Evolutionary conservation across 2,113 vertebrate species (phyloP), one percentile per base, ranked within the genome.

Genomic region (Sciurus niger): DNA sequence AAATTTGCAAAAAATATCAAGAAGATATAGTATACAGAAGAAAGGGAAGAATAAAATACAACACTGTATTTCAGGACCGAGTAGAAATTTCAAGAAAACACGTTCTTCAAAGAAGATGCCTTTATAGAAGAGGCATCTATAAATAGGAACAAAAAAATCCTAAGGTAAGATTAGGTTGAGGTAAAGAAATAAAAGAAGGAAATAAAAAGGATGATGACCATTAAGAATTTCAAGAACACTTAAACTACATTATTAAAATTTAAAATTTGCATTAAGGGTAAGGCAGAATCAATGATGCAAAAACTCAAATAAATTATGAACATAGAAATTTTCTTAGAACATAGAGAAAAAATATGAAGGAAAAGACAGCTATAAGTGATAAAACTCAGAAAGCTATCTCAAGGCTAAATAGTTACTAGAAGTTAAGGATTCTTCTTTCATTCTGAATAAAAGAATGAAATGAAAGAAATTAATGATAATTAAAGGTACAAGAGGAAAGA

Each of bases 31-130:
- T 20, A 63, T 40, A 32, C 12, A 46, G 28, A 60, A 76, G 8
- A 65, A 6, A 86, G 11, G 7, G 3, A 79, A 43, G 18, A 58
- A 68, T 40, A 76, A 63, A 87, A 84, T 2, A 40, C 43, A 74
- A 37, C 2, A 74, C 46, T 68, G 13, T 58, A 48, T 25, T 65
- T 82, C 12, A 48, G 32, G 22, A 72, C 43, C 63, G 17, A 84
- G 46, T n/a, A 80, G 14, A 88, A 84, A 84, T 80, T 84, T 93
- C 51, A 92, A 77, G 55, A 43, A 96, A 90, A 40, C 40, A 40
- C 40, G 3, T 40, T 40, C 40, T 40, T 40, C 40, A 40, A 40
- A 40, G 40, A 40, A 40, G 40, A 40, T 40, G 40, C 40, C 40
- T 40, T 40, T 40, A 4, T 40, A 63, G 24, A 53, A 37, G 65